Percentiles rank a stretch among this genome's conserved stretches.
Evolutionary conservation across 2,113 vertebrate species (phyloP).

Genomic region (Jaculus jaculus): DNA sequence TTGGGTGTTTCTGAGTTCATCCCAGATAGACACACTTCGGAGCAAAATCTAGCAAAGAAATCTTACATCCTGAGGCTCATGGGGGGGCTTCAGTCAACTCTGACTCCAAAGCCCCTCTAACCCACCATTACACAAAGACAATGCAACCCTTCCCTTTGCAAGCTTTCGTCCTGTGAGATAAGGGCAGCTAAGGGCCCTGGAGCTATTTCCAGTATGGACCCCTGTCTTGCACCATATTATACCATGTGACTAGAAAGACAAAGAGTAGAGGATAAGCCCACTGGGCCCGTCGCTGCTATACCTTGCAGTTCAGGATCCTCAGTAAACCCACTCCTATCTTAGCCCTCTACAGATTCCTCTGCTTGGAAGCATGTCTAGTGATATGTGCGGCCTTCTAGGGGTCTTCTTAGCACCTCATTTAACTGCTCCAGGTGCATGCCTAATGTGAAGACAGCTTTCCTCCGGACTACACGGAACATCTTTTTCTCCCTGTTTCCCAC

Average conservation of each 20-base stretch:
- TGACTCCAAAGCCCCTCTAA: neutral
- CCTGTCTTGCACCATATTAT: neutral
- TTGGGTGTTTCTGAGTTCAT: neutral
- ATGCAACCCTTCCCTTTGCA: neutral
- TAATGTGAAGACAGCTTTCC: neutral
- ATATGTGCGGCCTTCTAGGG: neutral
- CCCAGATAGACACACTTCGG: neutral
- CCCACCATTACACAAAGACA: neutral
- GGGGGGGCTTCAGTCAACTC: neutral
- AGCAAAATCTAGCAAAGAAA: neutral
- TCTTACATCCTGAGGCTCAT: neutral
- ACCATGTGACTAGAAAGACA: neutral
- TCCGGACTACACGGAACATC: neutral
- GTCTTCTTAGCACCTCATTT: neutral
- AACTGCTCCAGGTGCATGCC: too few species aligned
- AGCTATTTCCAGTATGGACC: neutral
- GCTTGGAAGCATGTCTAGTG: neutral
- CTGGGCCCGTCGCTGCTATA: neutral
- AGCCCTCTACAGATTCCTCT: neutral
- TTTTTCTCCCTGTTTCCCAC: neutral
- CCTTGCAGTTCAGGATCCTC: neutral
- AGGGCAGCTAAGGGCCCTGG: neutral
- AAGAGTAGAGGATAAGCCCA: too few species aligned
- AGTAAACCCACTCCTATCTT: neutral
- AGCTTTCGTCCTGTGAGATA: neutral